phyloP scores from a whole-genome alignment of 2,113 vertebrate genomes.

The Gopherus evgoodei region DNA sequence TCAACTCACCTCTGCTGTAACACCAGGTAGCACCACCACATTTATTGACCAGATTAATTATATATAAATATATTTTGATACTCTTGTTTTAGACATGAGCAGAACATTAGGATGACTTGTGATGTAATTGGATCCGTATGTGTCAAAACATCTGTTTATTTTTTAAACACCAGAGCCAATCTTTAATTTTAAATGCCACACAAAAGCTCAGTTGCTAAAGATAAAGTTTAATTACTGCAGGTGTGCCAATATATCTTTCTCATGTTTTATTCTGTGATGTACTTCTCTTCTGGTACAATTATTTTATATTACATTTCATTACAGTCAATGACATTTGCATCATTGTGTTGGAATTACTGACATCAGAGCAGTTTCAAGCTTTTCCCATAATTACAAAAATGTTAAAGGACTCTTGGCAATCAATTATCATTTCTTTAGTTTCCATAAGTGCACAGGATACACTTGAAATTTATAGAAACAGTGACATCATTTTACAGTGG shows the following conservation, averaged over 20 bases:
- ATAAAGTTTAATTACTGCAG: not conserved
- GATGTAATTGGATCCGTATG: not conserved
- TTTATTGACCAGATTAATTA: not conserved
- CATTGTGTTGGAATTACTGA: not conserved
- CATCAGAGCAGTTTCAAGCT: not conserved
- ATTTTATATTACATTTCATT: not conserved
- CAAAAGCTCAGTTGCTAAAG: not conserved
- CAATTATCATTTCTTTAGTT: not conserved
- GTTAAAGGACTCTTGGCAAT: not conserved
- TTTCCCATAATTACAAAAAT: not conserved
- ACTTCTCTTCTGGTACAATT: not conserved
- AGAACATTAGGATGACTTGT: not conserved
- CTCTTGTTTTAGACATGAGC: not conserved
- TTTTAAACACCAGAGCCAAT: not conserved
- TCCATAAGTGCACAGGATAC: not conserved
- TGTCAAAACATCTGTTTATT: not conserved
- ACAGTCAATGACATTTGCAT: not conserved
- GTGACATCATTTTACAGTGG: not conserved
- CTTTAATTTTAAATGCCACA: not conserved
- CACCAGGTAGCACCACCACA: not conserved
- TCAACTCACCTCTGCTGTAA: not conserved
- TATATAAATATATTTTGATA: not conserved
- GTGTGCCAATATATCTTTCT: not conserved
- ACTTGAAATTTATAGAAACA: not conserved
- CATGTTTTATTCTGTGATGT: not conserved